Percentiles rank a stretch among this genome's conserved stretches.
Evolutionary conservation across 1,140 invertebrate genomes (phyloP).

Genomic region (Atta colombica): DNA sequence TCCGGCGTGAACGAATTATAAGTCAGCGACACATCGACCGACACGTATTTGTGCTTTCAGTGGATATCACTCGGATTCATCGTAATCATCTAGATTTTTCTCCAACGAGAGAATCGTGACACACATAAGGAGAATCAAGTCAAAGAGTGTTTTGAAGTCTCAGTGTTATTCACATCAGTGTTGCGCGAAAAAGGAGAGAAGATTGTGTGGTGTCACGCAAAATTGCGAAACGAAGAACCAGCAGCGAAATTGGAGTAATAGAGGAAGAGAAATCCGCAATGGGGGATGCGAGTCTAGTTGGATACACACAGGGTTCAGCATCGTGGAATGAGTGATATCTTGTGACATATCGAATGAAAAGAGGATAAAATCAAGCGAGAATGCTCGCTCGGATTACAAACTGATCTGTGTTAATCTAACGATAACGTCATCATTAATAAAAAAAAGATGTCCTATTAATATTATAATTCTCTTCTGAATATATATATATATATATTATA

Average conservation of each 20-base stretch:
- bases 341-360: conserved; percentile 44
- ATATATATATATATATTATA: conserved; percentile 13
- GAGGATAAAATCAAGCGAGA: conserved; percentile 37
- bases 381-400: conserved; percentile 35
- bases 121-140: conserved; percentile 30
- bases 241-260: not conserved
- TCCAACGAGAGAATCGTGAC: conserved; percentile 1
- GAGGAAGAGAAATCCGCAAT: not conserved
- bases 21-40: not conserved
- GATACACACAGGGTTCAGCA: conserved; percentile 18
- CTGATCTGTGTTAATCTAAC: conserved; percentile 36
- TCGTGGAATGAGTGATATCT: conserved; percentile 40
- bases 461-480: conserved; percentile 54
- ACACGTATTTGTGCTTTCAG: conserved; percentile 58
- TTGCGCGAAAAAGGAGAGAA: not conserved
- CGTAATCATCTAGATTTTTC: conserved; percentile 20
- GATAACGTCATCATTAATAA: conserved; percentile 21
- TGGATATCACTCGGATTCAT: conserved; percentile 8
- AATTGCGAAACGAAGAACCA: not conserved
- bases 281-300: not conserved
- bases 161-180: conserved; percentile 20
- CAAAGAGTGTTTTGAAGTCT: conserved; percentile 21
- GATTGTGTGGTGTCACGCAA: not conserved
- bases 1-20: conserved; percentile 10
- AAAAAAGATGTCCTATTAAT: conserved; percentile 26